These are phyloP conservation scores for Hippasteria phrygiana DNA, from an alignment of 53 echinoderm and acorn worm genomes.

Conservation along the genomic window DNA sequence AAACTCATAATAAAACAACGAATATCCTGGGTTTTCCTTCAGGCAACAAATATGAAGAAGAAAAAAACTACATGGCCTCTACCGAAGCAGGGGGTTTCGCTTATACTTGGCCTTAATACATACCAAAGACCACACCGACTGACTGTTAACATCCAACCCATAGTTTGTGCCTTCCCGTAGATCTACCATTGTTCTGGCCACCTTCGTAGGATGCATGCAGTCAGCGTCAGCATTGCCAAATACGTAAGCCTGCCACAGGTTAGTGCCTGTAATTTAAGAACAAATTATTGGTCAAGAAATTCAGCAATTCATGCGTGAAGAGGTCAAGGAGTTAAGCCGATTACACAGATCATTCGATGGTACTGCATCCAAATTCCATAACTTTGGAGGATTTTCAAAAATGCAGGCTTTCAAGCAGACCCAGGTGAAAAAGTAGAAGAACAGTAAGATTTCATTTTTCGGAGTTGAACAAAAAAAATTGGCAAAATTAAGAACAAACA, in stretches of 20 bases:
- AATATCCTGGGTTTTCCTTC: too few species aligned
- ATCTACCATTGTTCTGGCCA: neutral
- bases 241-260: conserved; percentile 66
- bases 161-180: neutral
- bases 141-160: conserved; percentile 10
- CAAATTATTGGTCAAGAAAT: neutral
- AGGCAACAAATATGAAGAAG: too few species aligned
- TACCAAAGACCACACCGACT: conserved; percentile 40
- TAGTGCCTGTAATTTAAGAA: conserved; percentile 17
- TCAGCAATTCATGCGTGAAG: neutral
- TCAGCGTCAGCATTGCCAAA: conserved; percentile 71
- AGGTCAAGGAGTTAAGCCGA: neutral
- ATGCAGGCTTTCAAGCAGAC: too few species aligned
- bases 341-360: too few species aligned
- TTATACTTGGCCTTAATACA: neutral
- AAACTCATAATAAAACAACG: too few species aligned
- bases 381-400: too few species aligned
- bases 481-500: too few species aligned
- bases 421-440: too few species aligned
- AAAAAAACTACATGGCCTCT: neutral
- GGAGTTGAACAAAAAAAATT: too few species aligned
- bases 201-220: conserved; percentile 31
- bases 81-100: neutral
- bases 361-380: too few species aligned
- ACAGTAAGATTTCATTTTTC: too few species aligned